Conservation (phyloP, 2,888 invertebrate species). For the Diplazon laetatorius region DNA sequence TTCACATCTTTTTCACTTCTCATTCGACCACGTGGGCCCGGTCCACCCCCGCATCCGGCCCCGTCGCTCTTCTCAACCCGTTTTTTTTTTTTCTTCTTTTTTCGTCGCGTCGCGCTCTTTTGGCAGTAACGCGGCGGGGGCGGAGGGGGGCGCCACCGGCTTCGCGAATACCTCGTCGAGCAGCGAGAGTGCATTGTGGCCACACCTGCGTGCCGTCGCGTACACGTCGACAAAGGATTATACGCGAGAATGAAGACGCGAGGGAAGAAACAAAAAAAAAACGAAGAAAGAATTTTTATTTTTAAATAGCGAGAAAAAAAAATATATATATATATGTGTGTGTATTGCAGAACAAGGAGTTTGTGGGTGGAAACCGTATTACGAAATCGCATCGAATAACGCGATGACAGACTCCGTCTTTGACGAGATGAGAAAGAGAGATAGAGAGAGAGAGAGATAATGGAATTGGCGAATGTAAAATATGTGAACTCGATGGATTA, state of each 20-base stretch:
- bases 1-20: conserved; percentile 40
- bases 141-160: conserved; percentile 38
- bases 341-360: conserved; percentile 26
- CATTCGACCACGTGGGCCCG: conserved; percentile 16
- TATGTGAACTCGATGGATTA: conserved; percentile 12
- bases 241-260: conserved; percentile 38
- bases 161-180: conserved; percentile 73
- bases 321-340: too few relatives aligned
- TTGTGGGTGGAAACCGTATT: not conserved
- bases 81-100: conserved; percentile 7
- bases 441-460: not conserved
- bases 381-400: conserved; percentile 21
- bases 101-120: conserved; percentile 16
- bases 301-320: not conserved
- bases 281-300: not conserved
- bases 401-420: conserved; percentile 6
- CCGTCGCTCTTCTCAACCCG: conserved; percentile 53
- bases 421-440: not conserved
- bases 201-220: conserved; percentile 70
- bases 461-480: not conserved
- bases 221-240: conserved; percentile 66
- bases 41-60: conserved; percentile 70
- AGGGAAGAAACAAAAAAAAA: conserved; percentile 41
- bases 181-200: conserved; percentile 71
- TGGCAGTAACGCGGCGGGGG: not conserved